Evolutionary conservation across 2,888 invertebrate genomes (phyloP).

Genomic region (Dascillus cervinus): DNA sequence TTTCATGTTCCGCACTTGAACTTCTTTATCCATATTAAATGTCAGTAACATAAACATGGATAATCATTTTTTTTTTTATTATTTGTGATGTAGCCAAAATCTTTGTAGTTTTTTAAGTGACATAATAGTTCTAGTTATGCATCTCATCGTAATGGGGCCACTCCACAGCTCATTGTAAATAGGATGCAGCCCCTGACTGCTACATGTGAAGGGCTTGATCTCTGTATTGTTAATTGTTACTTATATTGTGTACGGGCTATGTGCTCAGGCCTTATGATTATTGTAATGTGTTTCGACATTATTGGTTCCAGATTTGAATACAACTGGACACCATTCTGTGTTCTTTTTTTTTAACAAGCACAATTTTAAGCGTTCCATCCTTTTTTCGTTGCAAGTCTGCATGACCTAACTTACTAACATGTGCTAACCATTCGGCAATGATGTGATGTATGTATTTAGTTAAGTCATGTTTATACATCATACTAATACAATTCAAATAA

Average conservation of each 20-base stretch:
- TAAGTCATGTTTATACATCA: conserved; percentile 40
- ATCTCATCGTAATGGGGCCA: conserved; percentile 17
- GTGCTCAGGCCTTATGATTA: conserved; percentile 20
- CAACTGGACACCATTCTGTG: conserved; percentile 17
- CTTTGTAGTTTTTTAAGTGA: conserved; percentile 7
- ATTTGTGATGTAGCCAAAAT: conserved; percentile 8
- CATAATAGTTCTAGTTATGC: conserved; percentile 12
- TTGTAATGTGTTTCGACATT: conserved; percentile 6
- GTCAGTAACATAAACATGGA: conserved; percentile 6
- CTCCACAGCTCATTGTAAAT: conserved; percentile 15
- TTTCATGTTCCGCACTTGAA: conserved; percentile 5
- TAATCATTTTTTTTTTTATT: too few species aligned
- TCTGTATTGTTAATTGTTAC: conserved; percentile 24
- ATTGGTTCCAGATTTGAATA: conserved; percentile 10
- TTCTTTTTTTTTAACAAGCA: conserved; percentile 19
- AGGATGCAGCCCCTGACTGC: conserved; percentile 16
- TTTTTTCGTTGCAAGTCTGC: conserved; percentile 17
- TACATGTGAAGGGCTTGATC: conserved; percentile 20
- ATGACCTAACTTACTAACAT: conserved; percentile 20
- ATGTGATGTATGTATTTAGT: conserved; percentile 40
- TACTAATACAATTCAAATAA: conserved; percentile 39
- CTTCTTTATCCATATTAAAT: conserved; percentile 7
- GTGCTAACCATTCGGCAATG: conserved; percentile 35
- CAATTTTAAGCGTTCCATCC: conserved; percentile 13
- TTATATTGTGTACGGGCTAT: conserved; percentile 19